Evolutionary conservation across 2,888 invertebrate genomes (phyloP).

Genomic region (Philhelius pedissequus): DNA sequence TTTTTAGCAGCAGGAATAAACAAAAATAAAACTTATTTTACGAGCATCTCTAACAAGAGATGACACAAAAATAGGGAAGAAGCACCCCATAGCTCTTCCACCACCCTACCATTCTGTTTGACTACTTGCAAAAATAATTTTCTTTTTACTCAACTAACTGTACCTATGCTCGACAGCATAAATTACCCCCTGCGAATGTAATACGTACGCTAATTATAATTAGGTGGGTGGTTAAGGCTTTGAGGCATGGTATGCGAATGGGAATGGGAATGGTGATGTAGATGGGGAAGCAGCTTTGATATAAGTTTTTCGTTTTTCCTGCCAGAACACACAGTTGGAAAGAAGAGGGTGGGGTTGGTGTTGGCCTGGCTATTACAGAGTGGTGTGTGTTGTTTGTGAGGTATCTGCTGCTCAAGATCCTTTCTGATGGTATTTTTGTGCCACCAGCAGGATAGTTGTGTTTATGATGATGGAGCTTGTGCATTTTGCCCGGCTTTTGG

Average conservation of each 20-base stretch:
- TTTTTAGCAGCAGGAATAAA: constrained; percentile 46
- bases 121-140: constrained; percentile 29
- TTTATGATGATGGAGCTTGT: constrained; percentile 30
- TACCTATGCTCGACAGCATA: not conserved
- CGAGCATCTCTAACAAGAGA: constrained; percentile 26
- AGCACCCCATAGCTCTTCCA: too few species aligned
- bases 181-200: constrained; percentile 8
- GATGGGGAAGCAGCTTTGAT: constrained; percentile 24
- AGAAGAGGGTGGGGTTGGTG: too few species aligned
- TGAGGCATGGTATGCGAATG: not conserved
- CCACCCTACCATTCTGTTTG: not conserved
- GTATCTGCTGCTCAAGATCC: constrained; percentile 8
- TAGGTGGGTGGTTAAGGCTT: constrained; percentile 29
- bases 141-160: not conserved
- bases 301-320: constrained; percentile 45
- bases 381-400: not conserved
- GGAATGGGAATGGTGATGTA: too few species aligned
- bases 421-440: constrained; percentile 36
- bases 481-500: constrained; percentile 27
- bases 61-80: not conserved
- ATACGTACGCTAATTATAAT: constrained; percentile 60
- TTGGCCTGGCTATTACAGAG: constrained; percentile 6
- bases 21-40: constrained; percentile 46
- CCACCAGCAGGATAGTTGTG: constrained; percentile 29
- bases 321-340: constrained; percentile 9